These are phyloP conservation scores for Tetraneura akinire DNA, from an alignment of 1,140 invertebrate species.

Conservation along the genomic window DNA sequence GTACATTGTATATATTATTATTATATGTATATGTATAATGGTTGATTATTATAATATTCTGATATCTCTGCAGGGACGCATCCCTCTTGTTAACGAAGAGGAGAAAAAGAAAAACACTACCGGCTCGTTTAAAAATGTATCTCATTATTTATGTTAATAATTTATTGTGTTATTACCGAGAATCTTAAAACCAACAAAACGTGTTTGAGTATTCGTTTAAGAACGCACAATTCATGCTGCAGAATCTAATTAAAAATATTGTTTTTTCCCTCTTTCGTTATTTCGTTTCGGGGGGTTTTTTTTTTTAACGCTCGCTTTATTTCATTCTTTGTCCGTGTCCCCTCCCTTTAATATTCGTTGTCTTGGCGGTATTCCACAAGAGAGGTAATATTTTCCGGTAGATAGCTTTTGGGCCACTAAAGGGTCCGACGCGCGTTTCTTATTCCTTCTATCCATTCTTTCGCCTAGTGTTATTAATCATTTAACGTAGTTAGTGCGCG, in stretches of 20 bases:
- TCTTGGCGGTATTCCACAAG: constrained; percentile 49
- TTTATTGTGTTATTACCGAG: neutral
- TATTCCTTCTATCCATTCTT: constrained; percentile 34
- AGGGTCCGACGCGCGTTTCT: constrained; percentile 32
- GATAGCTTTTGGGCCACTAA: constrained; percentile 50
- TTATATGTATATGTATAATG: neutral
- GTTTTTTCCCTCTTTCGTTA: constrained; percentile 27
- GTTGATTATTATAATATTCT: neutral
- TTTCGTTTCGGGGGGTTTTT: no score
- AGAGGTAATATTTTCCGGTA: constrained; percentile 51
- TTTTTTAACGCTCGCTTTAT: constrained; percentile 44
- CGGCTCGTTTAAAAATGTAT: constrained; percentile 32
- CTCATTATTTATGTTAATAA: constrained; percentile 28
- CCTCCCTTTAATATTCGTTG: constrained; percentile 24
- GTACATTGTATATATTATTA: neutral
- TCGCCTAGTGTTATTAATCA: constrained; percentile 48
- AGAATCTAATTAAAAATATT: constrained; percentile 51
- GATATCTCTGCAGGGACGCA: neutral
- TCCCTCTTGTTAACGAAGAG: constrained; percentile 17
- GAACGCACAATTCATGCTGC: neutral
- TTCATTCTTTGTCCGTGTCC: neutral
- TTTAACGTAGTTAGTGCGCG: constrained; percentile 49
- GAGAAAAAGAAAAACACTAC: neutral
- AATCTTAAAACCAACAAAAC: constrained; percentile 44
- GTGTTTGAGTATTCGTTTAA: constrained; percentile 38